These are phyloP conservation scores for Mimas tiliae DNA, from an alignment of 2,888 invertebrate genomes.

Conservation along the genomic window DNA sequence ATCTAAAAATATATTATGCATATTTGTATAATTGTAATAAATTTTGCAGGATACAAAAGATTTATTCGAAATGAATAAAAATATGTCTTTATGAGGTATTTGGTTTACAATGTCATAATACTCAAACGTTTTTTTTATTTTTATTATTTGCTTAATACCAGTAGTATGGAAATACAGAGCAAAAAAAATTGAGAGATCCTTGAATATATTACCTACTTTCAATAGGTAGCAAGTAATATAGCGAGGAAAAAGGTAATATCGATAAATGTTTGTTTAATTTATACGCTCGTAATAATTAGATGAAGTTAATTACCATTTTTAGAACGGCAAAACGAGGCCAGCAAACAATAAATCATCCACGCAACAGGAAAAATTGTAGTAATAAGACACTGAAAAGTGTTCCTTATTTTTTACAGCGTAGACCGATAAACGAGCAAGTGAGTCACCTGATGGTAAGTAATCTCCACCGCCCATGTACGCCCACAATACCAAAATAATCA, in stretches of 20 bases:
- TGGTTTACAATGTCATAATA: slow-evolving; percentile 3
- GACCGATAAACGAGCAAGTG: too few species aligned
- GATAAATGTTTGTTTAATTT: slow-evolving; percentile 15
- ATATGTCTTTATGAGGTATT: not conserved
- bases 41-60: too few species aligned
- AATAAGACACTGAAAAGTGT: not conserved
- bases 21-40: too few species aligned
- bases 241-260: not conserved
- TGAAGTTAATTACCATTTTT: slow-evolving; percentile 27
- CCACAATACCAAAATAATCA: too few species aligned
- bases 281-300: slow-evolving; percentile 17
- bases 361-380: not conserved
- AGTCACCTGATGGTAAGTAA: too few species aligned
- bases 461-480: too few species aligned
- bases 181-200: not conserved
- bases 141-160: not conserved
- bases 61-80: not conserved
- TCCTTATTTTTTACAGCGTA: too few species aligned
- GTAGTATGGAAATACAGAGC: not conserved
- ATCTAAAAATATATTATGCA: too few species aligned
- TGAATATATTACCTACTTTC: not conserved
- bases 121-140: too few species aligned
- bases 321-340: slow-evolving; percentile 9
- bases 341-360: slow-evolving; percentile 17
- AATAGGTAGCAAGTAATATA: not conserved